Evolutionary conservation across 2,888 invertebrate genomes (phyloP).

Genomic region (Pammene aurita): DNA sequence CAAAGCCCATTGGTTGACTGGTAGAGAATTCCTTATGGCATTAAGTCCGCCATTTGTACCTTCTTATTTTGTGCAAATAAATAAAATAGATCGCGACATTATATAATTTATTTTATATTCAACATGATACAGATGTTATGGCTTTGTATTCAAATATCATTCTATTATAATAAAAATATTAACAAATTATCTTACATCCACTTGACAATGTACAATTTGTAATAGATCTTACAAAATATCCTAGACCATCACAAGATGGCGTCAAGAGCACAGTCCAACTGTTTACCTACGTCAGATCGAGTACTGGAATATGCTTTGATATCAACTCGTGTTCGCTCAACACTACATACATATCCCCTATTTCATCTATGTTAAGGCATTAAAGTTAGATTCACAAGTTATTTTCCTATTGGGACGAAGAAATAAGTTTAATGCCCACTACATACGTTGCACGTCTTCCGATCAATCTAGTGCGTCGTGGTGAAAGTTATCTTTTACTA

Average conservation of each 20-base stretch:
- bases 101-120: slow-evolving; percentile 80
- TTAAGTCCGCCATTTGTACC: too few relatives aligned
- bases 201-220: slow-evolving; percentile 82
- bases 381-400: slow-evolving; percentile 52
- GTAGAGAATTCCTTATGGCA: too few relatives aligned
- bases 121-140: slow-evolving; percentile 83
- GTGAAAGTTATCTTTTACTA: not conserved
- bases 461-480: not conserved
- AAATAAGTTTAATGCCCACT: slow-evolving; percentile 59
- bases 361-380: slow-evolving; percentile 67
- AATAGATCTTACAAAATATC: slow-evolving; percentile 79
- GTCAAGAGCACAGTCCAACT: slow-evolving; percentile 46
- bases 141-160: slow-evolving; percentile 81
- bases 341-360: slow-evolving; percentile 66
- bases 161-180: slow-evolving; percentile 82
- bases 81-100: slow-evolving; percentile 58
- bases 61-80: too few relatives aligned
- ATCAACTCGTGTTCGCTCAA: slow-evolving; percentile 63
- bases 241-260: slow-evolving; percentile 64
- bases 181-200: slow-evolving; percentile 83
- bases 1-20: too few relatives aligned
- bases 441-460: slow-evolving; percentile 46
- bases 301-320: slow-evolving; percentile 47
- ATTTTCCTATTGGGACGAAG: slow-evolving; percentile 56
- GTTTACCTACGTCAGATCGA: slow-evolving; percentile 31